These are phyloP conservation scores for Trichonephila clavipes DNA, from an alignment of 1,140 invertebrate genomes.

Conservation along the genomic window DNA sequence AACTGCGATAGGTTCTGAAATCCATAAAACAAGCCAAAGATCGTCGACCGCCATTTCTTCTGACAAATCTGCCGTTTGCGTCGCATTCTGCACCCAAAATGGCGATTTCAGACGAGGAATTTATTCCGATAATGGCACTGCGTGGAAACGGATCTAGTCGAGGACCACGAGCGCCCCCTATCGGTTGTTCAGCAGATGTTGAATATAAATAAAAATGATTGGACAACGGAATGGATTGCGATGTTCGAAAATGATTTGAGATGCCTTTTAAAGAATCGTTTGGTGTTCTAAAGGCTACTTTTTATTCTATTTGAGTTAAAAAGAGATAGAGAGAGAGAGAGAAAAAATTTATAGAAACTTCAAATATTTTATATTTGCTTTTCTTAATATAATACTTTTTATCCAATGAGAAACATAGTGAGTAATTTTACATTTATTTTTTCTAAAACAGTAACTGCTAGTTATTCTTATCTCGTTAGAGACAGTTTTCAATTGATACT, in stretches of 20 bases:
- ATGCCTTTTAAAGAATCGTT: not conserved
- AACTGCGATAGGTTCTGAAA: not conserved
- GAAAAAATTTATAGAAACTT: not conserved
- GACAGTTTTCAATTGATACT: no score
- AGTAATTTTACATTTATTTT: no score
- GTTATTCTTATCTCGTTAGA: no score
- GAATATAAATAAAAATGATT: not conserved
- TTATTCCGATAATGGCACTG: constrained; percentile 66
- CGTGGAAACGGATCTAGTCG: constrained; percentile 50
- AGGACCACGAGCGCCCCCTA: constrained; percentile 26
- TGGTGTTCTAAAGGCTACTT: not conserved
- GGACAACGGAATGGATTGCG: constrained; percentile 1
- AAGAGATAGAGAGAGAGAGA: no score
- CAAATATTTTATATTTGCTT: not conserved
- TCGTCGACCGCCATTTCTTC: constrained; percentile 13
- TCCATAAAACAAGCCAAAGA: constrained; percentile 44
- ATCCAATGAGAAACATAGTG: not conserved
- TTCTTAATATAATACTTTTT: not conserved
- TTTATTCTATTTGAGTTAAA: not conserved
- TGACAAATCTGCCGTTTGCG: constrained; percentile 69
- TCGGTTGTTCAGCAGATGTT: not conserved
- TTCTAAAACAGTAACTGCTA: no score
- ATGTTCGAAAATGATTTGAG: not conserved
- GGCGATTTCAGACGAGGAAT: constrained; percentile 58
- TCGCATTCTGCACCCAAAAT: constrained; percentile 62